Percentiles rank a stretch among this genome's conserved stretches.
Evolutionary conservation across 1,140 invertebrate species (phyloP).

Genomic region (Papilio xuthus): DNA sequence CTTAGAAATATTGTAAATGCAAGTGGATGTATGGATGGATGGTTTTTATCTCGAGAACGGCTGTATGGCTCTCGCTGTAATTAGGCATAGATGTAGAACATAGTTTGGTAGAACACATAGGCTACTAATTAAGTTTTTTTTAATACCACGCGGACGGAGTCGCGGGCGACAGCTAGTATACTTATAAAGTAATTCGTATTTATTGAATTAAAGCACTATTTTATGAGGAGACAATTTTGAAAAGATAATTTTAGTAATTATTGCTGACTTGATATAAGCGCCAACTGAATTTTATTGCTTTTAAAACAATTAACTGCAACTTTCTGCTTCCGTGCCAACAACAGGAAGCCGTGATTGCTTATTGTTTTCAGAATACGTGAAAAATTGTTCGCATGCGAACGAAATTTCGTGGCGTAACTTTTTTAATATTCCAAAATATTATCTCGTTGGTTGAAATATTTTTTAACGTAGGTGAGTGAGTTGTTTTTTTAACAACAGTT

Average conservation of each 20-base stretch:
- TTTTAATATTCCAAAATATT: conserved; percentile 12
- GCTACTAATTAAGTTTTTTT: no score
- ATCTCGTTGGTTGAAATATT: neutral
- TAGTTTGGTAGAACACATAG: no score
- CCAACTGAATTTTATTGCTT: conserved; percentile 36
- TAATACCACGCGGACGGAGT: no score
- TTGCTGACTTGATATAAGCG: conserved; percentile 6
- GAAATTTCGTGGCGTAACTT: conserved; percentile 20
- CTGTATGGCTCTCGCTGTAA: no score
- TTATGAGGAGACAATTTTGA: neutral
- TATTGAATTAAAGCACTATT: no score
- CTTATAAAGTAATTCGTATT: no score
- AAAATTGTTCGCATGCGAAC: conserved; percentile 27
- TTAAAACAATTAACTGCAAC: conserved; percentile 38
- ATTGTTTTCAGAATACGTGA: conserved; percentile 36
- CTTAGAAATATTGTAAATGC: no score
- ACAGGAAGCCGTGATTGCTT: conserved; percentile 36
- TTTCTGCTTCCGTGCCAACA: conserved; percentile 33
- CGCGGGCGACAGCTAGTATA: no score
- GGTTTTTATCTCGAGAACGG: no score
- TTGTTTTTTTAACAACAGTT: neutral
- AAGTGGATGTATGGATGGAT: no score
- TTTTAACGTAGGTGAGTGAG: neutral
- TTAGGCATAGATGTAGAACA: no score
- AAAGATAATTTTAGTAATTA: neutral